phyloP scores from a whole-genome alignment of 2,888 invertebrate species.

The Netelia inedita region DNA sequence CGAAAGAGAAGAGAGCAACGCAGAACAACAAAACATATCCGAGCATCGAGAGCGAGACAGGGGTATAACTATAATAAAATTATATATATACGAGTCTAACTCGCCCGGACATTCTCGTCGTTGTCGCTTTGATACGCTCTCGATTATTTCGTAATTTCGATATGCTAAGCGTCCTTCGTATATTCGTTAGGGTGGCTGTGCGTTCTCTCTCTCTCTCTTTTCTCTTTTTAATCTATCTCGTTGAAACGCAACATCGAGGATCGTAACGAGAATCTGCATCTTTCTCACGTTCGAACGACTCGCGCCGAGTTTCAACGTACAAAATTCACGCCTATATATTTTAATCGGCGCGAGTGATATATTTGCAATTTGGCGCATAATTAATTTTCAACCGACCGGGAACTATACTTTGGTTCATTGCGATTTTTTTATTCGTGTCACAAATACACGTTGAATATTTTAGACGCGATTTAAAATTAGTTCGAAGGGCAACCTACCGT shows the following conservation, averaged over 20 bases:
- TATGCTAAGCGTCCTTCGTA: constrained; percentile 78
- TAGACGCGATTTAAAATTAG: neutral
- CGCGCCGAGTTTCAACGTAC: neutral
- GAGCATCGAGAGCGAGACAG: constrained; percentile 44
- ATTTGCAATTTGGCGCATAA: constrained; percentile 61
- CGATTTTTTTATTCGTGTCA: neutral
- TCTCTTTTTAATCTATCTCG: neutral
- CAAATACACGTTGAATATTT: constrained; percentile 30
- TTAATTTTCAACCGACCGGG: constrained; percentile 49
- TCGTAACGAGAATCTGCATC: constrained; percentile 58
- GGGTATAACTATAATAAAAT: constrained; percentile 73
- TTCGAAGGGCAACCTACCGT: neutral
- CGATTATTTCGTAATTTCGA: constrained; percentile 84
- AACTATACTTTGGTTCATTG: neutral
- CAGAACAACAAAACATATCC: constrained; percentile 41
- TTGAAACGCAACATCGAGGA: neutral
- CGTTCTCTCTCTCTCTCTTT: constrained; percentile 30
- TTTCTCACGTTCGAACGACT: constrained; percentile 66
- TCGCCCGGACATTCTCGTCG: constrained; percentile 29
- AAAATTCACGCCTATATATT: constrained; percentile 20
- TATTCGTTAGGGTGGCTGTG: constrained; percentile 56
- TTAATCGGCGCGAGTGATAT: constrained; percentile 32
- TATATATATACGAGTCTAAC: constrained; percentile 63
- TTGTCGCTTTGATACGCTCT: constrained; percentile 81
- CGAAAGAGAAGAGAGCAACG: constrained; percentile 42